Percentiles rank a stretch among this genome's conserved stretches.
Conservation (phyloP, 2,113 vertebrate genomes). For the Chaenocephalus aceratus region DNA sequence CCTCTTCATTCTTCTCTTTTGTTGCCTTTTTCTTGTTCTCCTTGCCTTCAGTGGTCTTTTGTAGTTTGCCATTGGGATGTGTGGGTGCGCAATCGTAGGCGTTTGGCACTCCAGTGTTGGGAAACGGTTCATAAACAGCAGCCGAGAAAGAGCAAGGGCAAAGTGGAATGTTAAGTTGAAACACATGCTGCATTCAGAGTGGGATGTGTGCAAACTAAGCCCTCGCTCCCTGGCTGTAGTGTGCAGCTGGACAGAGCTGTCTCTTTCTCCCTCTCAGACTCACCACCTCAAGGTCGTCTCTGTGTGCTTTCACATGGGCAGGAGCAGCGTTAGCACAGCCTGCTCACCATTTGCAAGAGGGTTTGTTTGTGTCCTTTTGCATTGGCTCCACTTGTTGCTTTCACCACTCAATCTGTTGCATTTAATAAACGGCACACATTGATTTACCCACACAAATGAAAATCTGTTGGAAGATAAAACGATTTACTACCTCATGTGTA, state of each 20-base stretch:
- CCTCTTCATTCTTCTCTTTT: conserved; percentile 10
- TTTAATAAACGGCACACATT: background rate
- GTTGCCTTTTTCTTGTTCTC: background rate
- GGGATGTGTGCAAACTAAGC: conserved; percentile 41
- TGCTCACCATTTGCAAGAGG: background rate
- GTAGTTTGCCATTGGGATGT: conserved; percentile 29
- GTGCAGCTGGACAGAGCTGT: conserved; percentile 24
- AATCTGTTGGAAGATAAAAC: background rate
- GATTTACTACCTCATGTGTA: background rate
- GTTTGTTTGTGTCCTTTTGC: background rate
- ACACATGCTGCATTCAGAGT: conserved; percentile 81
- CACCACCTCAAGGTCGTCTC: conserved; percentile 38
- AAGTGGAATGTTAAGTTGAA: conserved; percentile 82
- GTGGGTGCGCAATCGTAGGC: conserved; percentile 43
- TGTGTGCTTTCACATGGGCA: conserved; percentile 48
- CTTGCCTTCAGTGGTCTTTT: conserved; percentile 32
- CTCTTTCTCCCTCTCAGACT: background rate
- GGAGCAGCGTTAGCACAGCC: background rate
- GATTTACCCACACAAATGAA: background rate
- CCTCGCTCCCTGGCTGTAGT: conserved; percentile 18
- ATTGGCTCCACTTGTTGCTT: conserved; percentile 10
- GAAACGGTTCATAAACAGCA: conserved; percentile 60
- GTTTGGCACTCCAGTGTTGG: conserved; percentile 53
- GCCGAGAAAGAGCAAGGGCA: conserved; percentile 62
- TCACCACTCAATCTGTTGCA: background rate